A percentile compares a stretch with the other conserved stretches of the same genome.
Conservation (phyloP, 2,797 vertebrate genomes). For the Scolopax rusticola region DNA sequence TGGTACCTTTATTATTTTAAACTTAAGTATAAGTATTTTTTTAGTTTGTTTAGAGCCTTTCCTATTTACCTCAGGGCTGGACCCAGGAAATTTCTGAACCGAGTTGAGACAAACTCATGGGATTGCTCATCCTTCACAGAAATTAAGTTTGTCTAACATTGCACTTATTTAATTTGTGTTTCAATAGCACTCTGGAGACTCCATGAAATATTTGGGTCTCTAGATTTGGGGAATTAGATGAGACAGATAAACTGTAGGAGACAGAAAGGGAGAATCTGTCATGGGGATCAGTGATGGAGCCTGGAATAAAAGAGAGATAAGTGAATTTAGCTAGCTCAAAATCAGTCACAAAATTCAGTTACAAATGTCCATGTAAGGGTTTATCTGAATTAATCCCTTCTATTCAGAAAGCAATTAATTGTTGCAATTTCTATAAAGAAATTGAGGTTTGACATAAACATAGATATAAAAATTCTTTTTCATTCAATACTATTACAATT, state of each 20-base stretch:
- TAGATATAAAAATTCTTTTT: not conserved
- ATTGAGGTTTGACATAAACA: not conserved
- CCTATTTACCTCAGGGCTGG: not conserved
- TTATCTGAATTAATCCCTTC: not conserved
- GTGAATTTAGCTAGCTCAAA: not conserved
- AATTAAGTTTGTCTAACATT: not conserved
- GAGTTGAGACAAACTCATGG: not conserved
- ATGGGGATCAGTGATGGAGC: not conserved
- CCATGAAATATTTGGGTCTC: not conserved
- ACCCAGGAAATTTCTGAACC: not conserved
- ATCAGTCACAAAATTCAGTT: not conserved
- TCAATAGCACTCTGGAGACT: not conserved
- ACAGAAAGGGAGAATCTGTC: not conserved
- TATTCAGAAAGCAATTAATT: not conserved
- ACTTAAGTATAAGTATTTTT: not conserved
- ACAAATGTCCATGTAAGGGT: not conserved
- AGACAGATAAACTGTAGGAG: not conserved
- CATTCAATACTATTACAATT: not conserved
- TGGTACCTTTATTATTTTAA: not conserved
- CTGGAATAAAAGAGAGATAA: not conserved
- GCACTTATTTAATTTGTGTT: not conserved
- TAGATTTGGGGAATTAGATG: not conserved
- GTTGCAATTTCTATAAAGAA: not conserved
- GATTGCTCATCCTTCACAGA: not conserved
- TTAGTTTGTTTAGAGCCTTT: not conserved